Evolutionary conservation across 2,113 vertebrate genomes (phyloP).

Genomic region (Notothenia rossii): DNA sequence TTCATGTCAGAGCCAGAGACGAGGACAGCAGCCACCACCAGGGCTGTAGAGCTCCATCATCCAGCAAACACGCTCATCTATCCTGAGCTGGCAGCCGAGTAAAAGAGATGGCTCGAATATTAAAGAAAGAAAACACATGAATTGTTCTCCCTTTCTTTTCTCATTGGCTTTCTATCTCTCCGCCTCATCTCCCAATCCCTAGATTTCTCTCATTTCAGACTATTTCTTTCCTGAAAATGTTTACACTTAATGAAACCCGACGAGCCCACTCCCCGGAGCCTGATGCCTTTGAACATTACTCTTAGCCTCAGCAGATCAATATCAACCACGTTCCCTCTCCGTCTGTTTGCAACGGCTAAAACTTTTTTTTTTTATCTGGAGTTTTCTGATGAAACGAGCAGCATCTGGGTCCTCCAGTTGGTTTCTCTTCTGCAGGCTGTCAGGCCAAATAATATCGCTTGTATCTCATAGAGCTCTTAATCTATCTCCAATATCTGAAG

Average conservation of each 20-base stretch:
- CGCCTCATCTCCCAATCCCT: constrained; percentile 29
- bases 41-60: constrained; percentile 59
- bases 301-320: constrained; percentile 74
- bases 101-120: constrained; percentile 50
- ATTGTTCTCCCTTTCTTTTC: constrained; percentile 45
- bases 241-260: constrained; percentile 68
- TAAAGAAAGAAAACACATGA: constrained; percentile 11
- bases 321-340: constrained; percentile 54
- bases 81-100: constrained; percentile 49
- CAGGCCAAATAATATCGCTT: constrained; percentile 49
- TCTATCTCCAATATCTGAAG: constrained; percentile 56
- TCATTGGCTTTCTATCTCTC: constrained; percentile 32
- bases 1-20: constrained; percentile 70
- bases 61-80: constrained; percentile 54
- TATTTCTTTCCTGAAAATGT: constrained; percentile 61
- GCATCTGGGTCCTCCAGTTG: constrained; percentile 26
- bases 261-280: constrained; percentile 55
- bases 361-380: constrained; percentile 50
- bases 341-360: constrained; percentile 59
- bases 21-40: constrained; percentile 47
- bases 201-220: constrained; percentile 56
- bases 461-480: constrained; percentile 35
- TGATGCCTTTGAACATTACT: constrained; percentile 70
- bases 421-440: constrained; percentile 36
- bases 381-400: constrained; percentile 52